Conservation (phyloP, 2,888 invertebrate genomes). For the Herminia tarsipennalis region DNA sequence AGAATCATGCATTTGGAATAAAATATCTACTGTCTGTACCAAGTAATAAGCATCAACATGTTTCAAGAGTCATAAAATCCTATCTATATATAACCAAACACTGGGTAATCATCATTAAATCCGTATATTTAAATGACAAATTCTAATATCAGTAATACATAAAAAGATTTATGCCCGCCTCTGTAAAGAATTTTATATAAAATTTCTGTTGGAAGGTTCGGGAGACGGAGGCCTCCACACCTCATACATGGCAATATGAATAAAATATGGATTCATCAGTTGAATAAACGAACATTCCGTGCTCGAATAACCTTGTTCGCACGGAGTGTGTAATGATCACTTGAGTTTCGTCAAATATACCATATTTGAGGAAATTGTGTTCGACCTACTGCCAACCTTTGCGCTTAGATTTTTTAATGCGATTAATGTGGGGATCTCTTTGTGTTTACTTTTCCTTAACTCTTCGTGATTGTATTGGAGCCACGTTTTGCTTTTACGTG, state of each 20-base stretch:
- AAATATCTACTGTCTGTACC: background rate
- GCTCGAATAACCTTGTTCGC: constrained; percentile 60
- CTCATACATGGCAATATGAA: constrained; percentile 70
- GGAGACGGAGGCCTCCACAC: constrained; percentile 47
- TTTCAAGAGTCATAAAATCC: background rate
- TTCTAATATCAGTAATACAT: constrained; percentile 34
- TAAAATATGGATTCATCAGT: constrained; percentile 81
- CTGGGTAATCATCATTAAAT: constrained; percentile 14
- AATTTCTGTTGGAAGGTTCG: constrained; percentile 47
- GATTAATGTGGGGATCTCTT: background rate
- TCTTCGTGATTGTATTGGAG: too few relatives aligned
- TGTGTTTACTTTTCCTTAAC: background rate
- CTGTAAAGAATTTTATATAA: constrained; percentile 54
- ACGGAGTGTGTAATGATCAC: constrained; percentile 58
- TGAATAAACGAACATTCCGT: constrained; percentile 70
- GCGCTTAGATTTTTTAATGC: constrained; percentile 13
- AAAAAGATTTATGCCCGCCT: constrained; percentile 46
- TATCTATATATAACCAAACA: background rate
- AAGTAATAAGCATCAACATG: constrained; percentile 3
- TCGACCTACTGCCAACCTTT: constrained; percentile 11
- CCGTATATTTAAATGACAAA: constrained; percentile 28
- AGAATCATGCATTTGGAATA: background rate
- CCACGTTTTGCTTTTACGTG: too few relatives aligned
- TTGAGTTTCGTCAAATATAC: constrained; percentile 49
- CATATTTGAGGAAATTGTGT: constrained; percentile 27